These are phyloP conservation scores for Anhinga rufa DNA, from an alignment of 2,113 vertebrate species.

Conservation along the genomic window DNA sequence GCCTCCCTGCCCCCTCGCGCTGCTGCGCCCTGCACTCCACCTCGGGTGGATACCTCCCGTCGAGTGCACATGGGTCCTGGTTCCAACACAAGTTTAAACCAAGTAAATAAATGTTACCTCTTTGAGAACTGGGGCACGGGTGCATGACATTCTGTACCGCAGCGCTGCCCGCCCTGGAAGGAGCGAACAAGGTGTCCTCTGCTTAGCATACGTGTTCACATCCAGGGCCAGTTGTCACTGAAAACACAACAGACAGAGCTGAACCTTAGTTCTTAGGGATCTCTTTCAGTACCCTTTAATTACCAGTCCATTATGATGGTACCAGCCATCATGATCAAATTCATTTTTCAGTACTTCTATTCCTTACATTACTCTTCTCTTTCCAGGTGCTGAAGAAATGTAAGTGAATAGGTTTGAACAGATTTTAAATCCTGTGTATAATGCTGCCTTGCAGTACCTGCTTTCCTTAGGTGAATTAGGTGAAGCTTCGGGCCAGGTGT, in stretches of 20 bases:
- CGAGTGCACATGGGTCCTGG: background rate
- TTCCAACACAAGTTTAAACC: background rate
- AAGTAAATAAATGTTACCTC: background rate
- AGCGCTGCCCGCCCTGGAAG: background rate
- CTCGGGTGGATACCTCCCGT: background rate
- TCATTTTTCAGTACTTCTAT: background rate
- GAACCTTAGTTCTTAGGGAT: background rate
- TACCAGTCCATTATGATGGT: too few species aligned
- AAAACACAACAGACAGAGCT: rapidly evolving
- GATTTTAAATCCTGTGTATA: too few species aligned
- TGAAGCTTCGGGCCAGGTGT: background rate
- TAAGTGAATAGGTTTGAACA: background rate
- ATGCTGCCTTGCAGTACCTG: background rate
- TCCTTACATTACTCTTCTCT: background rate
- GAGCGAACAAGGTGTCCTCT: background rate
- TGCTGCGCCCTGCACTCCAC: rapidly evolving
- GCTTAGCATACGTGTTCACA: background rate
- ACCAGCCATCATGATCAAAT: background rate
- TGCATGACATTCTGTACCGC: rapidly evolving
- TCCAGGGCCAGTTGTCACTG: background rate
- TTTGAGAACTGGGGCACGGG: rapidly evolving
- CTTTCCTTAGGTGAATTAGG: background rate
- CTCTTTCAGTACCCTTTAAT: background rate
- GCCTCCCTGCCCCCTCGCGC: background rate
- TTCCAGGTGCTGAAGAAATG: background rate